A percentile compares a stretch with the other conserved stretches of the same genome.
These are phyloP conservation scores for Gymnosoma rotundatum DNA, from an alignment of 2,888 invertebrate species.

Conservation along the genomic window DNA sequence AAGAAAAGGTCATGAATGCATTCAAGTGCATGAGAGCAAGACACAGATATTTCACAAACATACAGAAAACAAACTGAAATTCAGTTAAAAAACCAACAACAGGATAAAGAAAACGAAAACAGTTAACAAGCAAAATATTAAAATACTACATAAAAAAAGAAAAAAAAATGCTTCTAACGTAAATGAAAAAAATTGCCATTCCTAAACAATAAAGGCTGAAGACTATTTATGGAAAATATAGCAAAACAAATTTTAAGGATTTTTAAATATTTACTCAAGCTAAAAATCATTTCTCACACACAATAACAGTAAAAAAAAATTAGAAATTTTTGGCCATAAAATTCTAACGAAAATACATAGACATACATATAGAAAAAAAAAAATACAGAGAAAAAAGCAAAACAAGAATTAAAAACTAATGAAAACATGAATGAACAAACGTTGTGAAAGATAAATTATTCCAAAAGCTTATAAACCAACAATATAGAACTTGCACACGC, in stretches of 20 bases:
- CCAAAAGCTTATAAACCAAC: constrained; percentile 22
- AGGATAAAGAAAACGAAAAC: neutral
- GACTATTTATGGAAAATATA: constrained; percentile 34
- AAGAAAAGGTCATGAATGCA: constrained; percentile 53
- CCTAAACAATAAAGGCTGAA: constrained; percentile 39
- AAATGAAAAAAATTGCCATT: constrained; percentile 35
- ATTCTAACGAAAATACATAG: constrained; percentile 16
- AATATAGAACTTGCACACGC: neutral
- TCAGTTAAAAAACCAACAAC: constrained; percentile 29
- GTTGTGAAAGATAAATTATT: constrained; percentile 66
- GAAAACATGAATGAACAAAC: constrained; percentile 67
- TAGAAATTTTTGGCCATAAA: constrained; percentile 24
- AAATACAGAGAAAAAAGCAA: neutral
- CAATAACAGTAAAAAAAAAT: constrained; percentile 2
- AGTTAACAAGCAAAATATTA: constrained; percentile 18
- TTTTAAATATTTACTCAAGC: constrained; percentile 58
- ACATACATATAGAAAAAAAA: neutral
- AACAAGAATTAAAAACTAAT: constrained; percentile 63
- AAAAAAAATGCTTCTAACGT: neutral
- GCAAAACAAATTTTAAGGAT: constrained; percentile 48
- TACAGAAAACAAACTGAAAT: constrained; percentile 1
- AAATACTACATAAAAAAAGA: neutral
- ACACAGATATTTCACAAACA: neutral
- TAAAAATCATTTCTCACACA: constrained; percentile 39
- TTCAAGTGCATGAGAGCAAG: constrained; percentile 36